Percentiles rank a stretch among this genome's conserved stretches.
phyloP scores from a whole-genome alignment of 2,888 invertebrate genomes.

The Stenurella melanura region DNA sequence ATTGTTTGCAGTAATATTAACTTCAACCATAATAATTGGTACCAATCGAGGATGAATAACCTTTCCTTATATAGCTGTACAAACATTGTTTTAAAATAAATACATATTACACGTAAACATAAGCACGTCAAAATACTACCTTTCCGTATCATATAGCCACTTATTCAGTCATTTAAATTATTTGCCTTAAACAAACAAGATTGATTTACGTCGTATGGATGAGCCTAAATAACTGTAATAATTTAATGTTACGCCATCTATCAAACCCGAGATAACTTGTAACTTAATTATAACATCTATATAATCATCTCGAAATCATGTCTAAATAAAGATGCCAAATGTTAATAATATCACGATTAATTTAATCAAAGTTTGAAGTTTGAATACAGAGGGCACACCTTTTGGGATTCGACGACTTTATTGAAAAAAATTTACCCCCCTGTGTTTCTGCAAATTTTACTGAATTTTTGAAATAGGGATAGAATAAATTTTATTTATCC shows the following conservation, averaged over 20 bases:
- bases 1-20: background rate
- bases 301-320: slow-evolving; percentile 35
- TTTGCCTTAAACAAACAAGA: slow-evolving; percentile 52
- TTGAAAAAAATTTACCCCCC: too few relatives aligned
- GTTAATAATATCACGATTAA: slow-evolving; percentile 27
- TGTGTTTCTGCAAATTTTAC: too few relatives aligned
- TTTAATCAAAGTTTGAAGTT: background rate
- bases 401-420: background rate
- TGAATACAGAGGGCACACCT: slow-evolving; percentile 7
- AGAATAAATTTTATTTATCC: too few relatives aligned
- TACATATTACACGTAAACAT: background rate
- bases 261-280: slow-evolving; percentile 27
- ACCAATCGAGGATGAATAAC: background rate
- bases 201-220: slow-evolving; percentile 24
- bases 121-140: slow-evolving; percentile 4
- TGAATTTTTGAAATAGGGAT: too few relatives aligned
- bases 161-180: slow-evolving; percentile 19
- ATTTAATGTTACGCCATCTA: slow-evolving; percentile 38
- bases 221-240: slow-evolving; percentile 39
- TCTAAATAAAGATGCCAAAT: slow-evolving; percentile 28
- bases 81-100: background rate
- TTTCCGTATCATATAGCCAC: slow-evolving; percentile 6
- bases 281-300: slow-evolving; percentile 44
- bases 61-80: slow-evolving; percentile 2
- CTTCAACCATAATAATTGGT: background rate